Evolutionary conservation across 2,797 vertebrate species (phyloP), one percentile per base, ranked within the genome.

Genomic region (Micromesistius poutassou): DNA sequence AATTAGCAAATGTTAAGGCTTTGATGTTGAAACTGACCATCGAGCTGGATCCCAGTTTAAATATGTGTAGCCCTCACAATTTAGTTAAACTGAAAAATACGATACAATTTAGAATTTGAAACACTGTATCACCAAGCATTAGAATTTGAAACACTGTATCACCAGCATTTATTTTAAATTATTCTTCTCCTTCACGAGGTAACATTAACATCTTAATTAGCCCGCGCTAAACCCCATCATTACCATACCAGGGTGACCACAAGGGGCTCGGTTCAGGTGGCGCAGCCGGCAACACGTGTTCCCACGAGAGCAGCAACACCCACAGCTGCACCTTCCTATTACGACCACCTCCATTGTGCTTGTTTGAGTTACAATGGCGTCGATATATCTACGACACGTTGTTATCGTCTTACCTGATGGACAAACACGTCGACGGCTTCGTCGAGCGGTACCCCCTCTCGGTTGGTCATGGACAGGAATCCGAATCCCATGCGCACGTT

Each of bases 401-500:
- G 40, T 42, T 13, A 4, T 42, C 40, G 40, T 42, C 40, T 14
- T 42, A 42, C 40, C 40, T 42, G 40, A 13, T 42, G 40, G 40
- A 42, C 40, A 13, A 42, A 42, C 40, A 42, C 97, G 78, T 99
- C 98, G n/a, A 98, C 94, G 50, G 97, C 96, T 16, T 95, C 91
- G 36, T 98, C 97, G 80, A 99, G 95, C 2, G 94, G 93, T 16
- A 92, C 91, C 78, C 96, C 97, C 40, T 97, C 96, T 74, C 94
- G 93, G 91, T 83, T 92, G 86, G 95, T 99, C 97, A 99, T 99
- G 91, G 97, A 97, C 88, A 99, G 95, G 92, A 99, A 99, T 28
- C 98, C 98, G 91, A 99, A 99, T 55, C 97, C 98, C 97, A 98
- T 98, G 89, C 97, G 95, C 80, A 98, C 96, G 77, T 99, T 99